Evolutionary conservation across 1,140 invertebrate species (phyloP).

Genomic region (Aradophagus sp.): DNA sequence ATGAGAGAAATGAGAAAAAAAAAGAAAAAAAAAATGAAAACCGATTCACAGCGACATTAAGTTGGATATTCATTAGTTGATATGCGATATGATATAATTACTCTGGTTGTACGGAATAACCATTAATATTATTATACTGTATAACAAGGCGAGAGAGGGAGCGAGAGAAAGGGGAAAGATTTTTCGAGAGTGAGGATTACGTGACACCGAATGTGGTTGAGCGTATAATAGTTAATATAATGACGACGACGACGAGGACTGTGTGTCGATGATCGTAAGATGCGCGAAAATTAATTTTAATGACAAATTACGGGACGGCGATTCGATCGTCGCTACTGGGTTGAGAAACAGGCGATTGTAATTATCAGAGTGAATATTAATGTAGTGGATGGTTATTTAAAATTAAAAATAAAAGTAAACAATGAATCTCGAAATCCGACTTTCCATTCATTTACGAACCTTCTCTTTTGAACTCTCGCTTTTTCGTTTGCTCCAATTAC

Average conservation of each 20-base stretch:
- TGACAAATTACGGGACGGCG: conserved; percentile 49
- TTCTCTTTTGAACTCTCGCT: too few relatives aligned
- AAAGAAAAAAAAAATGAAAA: conserved; percentile 45
- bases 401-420: conserved; percentile 63
- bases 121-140: conserved; percentile 59
- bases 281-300: conserved; percentile 55
- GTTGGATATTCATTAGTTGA: conserved; percentile 61
- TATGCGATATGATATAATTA: conserved; percentile 62
- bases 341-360: conserved; percentile 61
- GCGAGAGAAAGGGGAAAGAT: conserved; percentile 25
- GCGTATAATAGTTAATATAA: conserved; percentile 57
- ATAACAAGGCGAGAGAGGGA: conserved; percentile 46
- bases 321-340: conserved; percentile 54
- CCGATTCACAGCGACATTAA: conserved; percentile 61
- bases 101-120: conserved; percentile 58
- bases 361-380: conserved; percentile 65
- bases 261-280: conserved; percentile 56
- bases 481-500: too few relatives aligned
- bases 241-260: conserved; percentile 46
- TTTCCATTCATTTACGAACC: too few relatives aligned
- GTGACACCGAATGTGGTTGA: conserved; percentile 49
- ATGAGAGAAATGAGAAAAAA: conserved; percentile 55
- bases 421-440: conserved; percentile 47
- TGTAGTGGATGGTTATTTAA: conserved; percentile 66
- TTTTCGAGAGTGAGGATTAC: conserved; percentile 11